Evolutionary conservation across 2,797 vertebrate species (phyloP).

Genomic region (Champsocephalus gunnari): DNA sequence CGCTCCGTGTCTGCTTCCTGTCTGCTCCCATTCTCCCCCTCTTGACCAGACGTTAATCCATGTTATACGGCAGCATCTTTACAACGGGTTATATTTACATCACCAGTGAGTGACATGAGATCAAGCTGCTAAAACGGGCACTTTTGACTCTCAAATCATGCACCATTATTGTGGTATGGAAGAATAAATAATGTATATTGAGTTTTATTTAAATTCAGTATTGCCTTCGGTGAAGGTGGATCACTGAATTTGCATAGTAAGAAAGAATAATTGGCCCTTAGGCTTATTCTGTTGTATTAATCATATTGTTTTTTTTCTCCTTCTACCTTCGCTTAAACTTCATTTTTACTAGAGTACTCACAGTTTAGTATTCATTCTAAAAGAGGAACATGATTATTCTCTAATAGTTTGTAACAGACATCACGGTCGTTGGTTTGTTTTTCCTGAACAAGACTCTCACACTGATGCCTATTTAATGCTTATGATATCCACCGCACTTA

Average conservation of each 20-base stretch:
- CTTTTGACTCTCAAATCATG: neutral
- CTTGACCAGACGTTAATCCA: conserved; percentile 40
- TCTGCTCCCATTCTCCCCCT: conserved; percentile 34
- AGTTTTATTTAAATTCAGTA: conserved; percentile 35
- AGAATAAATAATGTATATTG: conserved; percentile 33
- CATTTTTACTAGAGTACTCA: conserved; percentile 12
- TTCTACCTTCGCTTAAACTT: conserved; percentile 7
- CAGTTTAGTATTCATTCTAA: neutral
- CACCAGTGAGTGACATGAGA: conserved; percentile 36
- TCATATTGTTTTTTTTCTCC: neutral
- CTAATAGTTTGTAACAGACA: conserved; percentile 13
- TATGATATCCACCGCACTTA: conserved; percentile 53
- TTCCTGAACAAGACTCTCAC: conserved; percentile 12
- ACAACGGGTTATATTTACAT: conserved; percentile 6
- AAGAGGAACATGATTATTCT: conserved; percentile 14
- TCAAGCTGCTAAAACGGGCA: conserved; percentile 15
- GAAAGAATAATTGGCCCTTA: conserved; percentile 21
- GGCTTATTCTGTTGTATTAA: conserved; percentile 26
- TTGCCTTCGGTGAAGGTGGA: conserved; percentile 37
- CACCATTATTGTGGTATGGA: conserved; percentile 17
- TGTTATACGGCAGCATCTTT: conserved; percentile 44
- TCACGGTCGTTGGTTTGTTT: conserved; percentile 17
- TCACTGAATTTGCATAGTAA: conserved; percentile 39
- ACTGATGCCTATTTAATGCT: conserved; percentile 36
- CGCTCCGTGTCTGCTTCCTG: conserved; percentile 45